Evolutionary conservation across 1,140 invertebrate species (phyloP), one percentile per base, ranked within the genome.

Genomic region (Ostrea edulis): DNA sequence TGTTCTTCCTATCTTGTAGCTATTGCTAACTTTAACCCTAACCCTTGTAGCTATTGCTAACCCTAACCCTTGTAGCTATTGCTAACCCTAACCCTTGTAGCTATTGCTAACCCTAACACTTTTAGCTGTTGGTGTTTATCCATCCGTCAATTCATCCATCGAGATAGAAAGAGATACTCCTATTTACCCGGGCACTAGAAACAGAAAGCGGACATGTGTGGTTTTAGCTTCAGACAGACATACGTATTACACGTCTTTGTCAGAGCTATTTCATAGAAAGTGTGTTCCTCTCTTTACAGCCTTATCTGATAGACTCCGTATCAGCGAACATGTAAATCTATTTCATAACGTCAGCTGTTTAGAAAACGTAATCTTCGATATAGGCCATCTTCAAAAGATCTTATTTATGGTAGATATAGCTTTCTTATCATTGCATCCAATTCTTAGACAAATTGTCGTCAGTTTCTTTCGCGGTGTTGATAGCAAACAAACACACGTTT

Each of bases 371-470:
- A 29, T 77, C 29, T 25, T 29, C 25, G 9, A 77, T 77, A 77
- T 77, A 77, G 82, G 44, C 20, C 82, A 83, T 83, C 82, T 52
- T 53, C 82, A 83, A 83, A 44, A 77, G 68, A 77, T 77, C 68
- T 77, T 77, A 77, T 77, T 77, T 77, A 77, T 29, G 68, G 68
- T 77, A 77, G 68, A 77, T 77, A 83, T 53, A 83, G n/a, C 20
- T 52, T 83, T 54, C 53, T 83, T 83, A 83, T 83, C 82, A 53
- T 14, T 17, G n/a, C 53, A 20, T 54, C 82, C 44, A 29, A 83
- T 54, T 83, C 53, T 53, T 83, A 83, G 82, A 83, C 82, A 83
- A 83, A 22, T 83, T 83, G 82, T 83, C 82, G 82, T 83, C 82
- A 83, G 53, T 54, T 52, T 83, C n/a, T n/a, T 44, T 83, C 53